Base-by-base conservation (phyloP, 2,888 invertebrate species). In the Leptinotarsa haldemani region DNA sequence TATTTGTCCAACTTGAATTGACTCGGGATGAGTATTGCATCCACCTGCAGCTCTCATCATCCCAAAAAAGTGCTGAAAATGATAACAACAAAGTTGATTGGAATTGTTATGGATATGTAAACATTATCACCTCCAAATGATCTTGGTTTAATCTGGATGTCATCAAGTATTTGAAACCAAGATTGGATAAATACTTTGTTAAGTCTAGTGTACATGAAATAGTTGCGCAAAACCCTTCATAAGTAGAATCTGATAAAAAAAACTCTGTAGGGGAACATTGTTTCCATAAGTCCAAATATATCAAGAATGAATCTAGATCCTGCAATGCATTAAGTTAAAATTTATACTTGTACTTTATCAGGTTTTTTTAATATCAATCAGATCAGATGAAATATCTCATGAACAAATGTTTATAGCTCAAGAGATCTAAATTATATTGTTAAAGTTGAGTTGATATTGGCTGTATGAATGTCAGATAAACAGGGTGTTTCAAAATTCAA, bases 101-200 rank as follows among this genome's bases (percentile, higher is more conserved):
- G 16, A 50, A 50, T 50, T 50, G 1, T 4, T 50, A 50, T 16
- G 16, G 48, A 50, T 50, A 50, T 50, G 48, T 50, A 15, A 50
- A 50, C 15, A 50, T 53, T n/a, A 53, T 53, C 53, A 53, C 53
- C 53, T 53, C 53, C 18, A 53, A 53, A 53, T 64, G 64, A 64
- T 64, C 64, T 40, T 64, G 40, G 47, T 64, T 40, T 7, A 64
- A n/a, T n/a, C n/a, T n/a, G n/a, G n/a, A n/a, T n/a, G n/a, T n/a
- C n/a, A n/a, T n/a, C n/a, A n/a, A n/a, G n/a, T 64, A 64, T 40
- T 64, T 18, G 12, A 40, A 40, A 40, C 64, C 40, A 18, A 64
- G 2, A n/a, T 13, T 40, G 13, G 40, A 46, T n/a, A 64, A 16
- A 64, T 64, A 64, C 47, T 64, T 46, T 12, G 40, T 18, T 47